Evolutionary conservation across 2,113 vertebrate species (phyloP).

Genomic region (Cervus canadensis): DNA sequence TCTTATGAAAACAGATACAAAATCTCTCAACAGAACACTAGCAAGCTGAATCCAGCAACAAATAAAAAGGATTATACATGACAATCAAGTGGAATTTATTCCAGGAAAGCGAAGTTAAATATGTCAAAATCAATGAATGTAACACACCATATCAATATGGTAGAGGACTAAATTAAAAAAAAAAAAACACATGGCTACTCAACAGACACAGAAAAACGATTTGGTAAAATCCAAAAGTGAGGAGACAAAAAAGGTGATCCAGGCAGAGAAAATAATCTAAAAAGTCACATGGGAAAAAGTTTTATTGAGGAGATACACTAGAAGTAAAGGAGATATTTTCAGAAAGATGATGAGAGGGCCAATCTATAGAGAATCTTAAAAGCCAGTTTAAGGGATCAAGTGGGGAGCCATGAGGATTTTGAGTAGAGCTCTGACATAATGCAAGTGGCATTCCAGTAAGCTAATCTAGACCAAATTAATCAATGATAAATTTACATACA

Average conservation of each 20-base stretch:
- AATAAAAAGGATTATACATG: not conserved
- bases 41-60: not conserved
- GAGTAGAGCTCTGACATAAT: not conserved
- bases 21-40: conserved; percentile 2
- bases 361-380: not conserved
- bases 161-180: not conserved
- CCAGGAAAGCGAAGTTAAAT: not conserved
- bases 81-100: not conserved
- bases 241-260: not conserved
- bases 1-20: not conserved
- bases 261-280: not conserved
- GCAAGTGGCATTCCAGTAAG: not conserved
- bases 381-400: not conserved
- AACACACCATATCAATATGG: not conserved
- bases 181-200: not conserved
- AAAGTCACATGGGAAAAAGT: not conserved
- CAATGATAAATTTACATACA: conserved; percentile 10
- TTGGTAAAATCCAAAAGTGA: not conserved
- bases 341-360: not conserved
- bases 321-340: not conserved
- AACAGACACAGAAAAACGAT: not conserved
- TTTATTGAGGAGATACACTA: not conserved
- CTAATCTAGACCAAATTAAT: conserved; percentile 22
- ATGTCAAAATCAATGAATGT: not conserved
- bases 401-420: not conserved